Base-by-base conservation (phyloP, 2,113 vertebrate species). In the Poicephalus gulielmi region DNA sequence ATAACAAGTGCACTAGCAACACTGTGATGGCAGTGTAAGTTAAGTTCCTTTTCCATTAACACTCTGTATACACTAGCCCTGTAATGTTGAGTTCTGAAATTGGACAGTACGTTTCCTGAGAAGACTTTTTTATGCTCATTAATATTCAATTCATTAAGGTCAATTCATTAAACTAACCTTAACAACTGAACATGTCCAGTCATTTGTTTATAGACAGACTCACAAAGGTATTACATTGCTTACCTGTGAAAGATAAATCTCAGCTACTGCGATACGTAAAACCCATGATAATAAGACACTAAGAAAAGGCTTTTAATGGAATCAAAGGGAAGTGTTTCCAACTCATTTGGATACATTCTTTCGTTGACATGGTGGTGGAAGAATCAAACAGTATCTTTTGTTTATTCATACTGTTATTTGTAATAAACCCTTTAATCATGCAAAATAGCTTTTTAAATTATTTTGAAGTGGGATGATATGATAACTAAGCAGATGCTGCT, bases 151-250 rank as follows among this genome's bases (percentile, higher is more conserved):
- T 59, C 33, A 24, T 59, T 59, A 59, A 59, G 57, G 33, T 59
- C 20, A 59, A 10, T 59, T 35, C 37, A 52, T 68, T 44, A 69
- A 4, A 6, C 18, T 88, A 67, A 95, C 83, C 39, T 93, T 64
- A 88, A 53, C 16, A 77, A 73, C 59, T 49, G 81, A 95, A 92
- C 70, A 39, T 60, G 57, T 73, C 76, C 35, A 57, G 28, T 66
- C 60, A 77, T 82, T 96, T 91, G 59, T 88, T 94, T 96, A 88
- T 59, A 96, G 96, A 83, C 90, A 94, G 87, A 46, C 18, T 93
- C 63, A 86, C 69, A 81, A 87, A 94, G 74, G 44, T 83, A 83
- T 79, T 94, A 83, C 35, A 84, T 23, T 41, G 19, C 76, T 95
- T 95, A 63, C 53, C 63, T 89, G 39, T 62, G 62, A 94, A 95